A percentile compares a stretch with the other conserved stretches of the same genome.
These are phyloP conservation scores for Catostomus latipinnis DNA, from an alignment of 2,797 vertebrate genomes.

Conservation along the genomic window DNA sequence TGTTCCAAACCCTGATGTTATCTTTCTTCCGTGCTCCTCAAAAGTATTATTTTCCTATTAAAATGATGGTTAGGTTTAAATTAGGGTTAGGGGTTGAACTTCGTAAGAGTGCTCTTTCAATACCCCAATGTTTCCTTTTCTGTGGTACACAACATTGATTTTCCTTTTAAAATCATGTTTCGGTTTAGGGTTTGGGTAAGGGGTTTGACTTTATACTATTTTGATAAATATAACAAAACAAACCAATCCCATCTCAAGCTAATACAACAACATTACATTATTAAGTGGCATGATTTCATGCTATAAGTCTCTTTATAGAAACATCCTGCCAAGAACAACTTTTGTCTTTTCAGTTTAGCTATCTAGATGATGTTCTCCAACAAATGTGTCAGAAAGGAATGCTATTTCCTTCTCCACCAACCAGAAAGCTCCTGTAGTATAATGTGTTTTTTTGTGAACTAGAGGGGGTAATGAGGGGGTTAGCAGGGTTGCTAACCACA, in stretches of 20 bases:
- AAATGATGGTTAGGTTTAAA: no score
- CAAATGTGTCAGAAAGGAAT: constrained; percentile 46
- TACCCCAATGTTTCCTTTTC: no score
- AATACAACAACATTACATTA: background rate
- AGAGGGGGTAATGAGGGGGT: constrained; percentile 68
- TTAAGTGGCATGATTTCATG: constrained; percentile 16
- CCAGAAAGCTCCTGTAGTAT: constrained; percentile 40
- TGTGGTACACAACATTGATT: no score
- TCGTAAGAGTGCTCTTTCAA: no score
- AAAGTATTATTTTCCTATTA: no score
- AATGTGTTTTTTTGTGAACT: constrained; percentile 59
- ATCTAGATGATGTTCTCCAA: constrained; percentile 49
- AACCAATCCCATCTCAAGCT: constrained; percentile 20
- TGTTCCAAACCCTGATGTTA: no score
- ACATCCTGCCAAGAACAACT: constrained; percentile 33
- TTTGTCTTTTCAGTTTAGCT: constrained; percentile 42
- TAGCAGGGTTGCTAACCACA: constrained; percentile 64
- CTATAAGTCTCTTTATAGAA: constrained; percentile 35
- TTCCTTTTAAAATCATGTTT: no score
- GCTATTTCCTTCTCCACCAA: constrained; percentile 57
- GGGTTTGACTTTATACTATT: background rate
- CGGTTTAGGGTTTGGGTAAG: no score
- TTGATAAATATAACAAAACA: constrained; percentile 9
- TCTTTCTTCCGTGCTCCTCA: no score
- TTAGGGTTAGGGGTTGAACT: no score